These are phyloP conservation scores for Melinopterus prodromus DNA, from an alignment of 2,888 invertebrate genomes.

Conservation along the genomic window DNA sequence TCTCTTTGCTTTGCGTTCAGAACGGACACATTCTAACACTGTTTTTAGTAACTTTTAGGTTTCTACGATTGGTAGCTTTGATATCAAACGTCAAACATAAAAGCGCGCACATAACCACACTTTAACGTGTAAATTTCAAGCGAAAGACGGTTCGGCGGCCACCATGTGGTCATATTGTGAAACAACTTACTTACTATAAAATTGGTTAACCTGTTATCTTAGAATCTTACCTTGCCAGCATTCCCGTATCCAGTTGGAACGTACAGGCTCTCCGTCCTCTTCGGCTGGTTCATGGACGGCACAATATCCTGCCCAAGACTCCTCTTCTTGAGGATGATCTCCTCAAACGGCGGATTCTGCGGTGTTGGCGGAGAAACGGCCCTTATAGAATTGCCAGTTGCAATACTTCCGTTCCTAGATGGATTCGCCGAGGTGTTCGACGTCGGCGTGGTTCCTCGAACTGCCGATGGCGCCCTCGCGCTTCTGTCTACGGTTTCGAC, in stretches of 20 bases:
- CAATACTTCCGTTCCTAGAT: slow-evolving; percentile 22
- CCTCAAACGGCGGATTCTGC: slow-evolving; percentile 77
- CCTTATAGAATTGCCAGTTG: slow-evolving; percentile 24
- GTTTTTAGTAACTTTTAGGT: too few relatives aligned
- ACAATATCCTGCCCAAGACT: slow-evolving; percentile 88
- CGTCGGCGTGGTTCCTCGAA: slow-evolving; percentile 19
- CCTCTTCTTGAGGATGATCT: slow-evolving; percentile 80
- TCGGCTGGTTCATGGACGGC: slow-evolving; percentile 87
- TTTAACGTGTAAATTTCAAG: too few relatives aligned
- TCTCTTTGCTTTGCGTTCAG: too few relatives aligned
- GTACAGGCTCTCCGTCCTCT: slow-evolving; percentile 90
- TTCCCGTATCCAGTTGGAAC: slow-evolving; percentile 67
- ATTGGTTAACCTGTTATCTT: slow-evolving; percentile 59
- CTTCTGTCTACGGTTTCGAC: slow-evolving; percentile 61
- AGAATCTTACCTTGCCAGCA: slow-evolving; percentile 43
- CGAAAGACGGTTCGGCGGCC: too few relatives aligned
- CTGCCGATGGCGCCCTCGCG: slow-evolving; percentile 65
- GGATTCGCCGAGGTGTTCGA: slow-evolving; percentile 29
- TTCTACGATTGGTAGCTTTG: too few relatives aligned
- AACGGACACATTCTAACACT: too few relatives aligned
- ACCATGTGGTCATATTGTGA: too few relatives aligned
- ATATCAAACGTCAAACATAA: too few relatives aligned
- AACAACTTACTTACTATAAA: too few relatives aligned
- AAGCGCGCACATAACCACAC: too few relatives aligned
- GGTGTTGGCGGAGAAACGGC: slow-evolving; percentile 63